A percentile compares a stretch with the other conserved stretches of the same genome.
phyloP scores from a whole-genome alignment of 2,113 vertebrate species.

The Brienomyrus longianalis region DNA sequence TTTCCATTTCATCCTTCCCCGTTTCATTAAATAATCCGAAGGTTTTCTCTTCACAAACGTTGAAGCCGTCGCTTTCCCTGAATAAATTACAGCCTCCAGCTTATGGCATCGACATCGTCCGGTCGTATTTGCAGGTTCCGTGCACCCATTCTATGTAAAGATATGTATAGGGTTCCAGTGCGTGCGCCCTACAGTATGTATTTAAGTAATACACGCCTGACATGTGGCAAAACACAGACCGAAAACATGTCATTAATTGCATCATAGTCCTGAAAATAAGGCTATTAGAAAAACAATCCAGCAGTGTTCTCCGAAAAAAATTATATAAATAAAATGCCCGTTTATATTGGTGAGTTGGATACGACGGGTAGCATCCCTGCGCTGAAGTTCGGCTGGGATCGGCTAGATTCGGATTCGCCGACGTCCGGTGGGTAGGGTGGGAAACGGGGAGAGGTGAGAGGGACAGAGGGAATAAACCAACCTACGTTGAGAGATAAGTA shows the following conservation, averaged over 20 bases:
- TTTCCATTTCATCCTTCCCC: background rate
- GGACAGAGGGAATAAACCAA: background rate
- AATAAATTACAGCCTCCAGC: background rate
- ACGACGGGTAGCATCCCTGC: slow-evolving; percentile 1
- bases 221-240: background rate
- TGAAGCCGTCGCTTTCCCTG: background rate
- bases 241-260: background rate
- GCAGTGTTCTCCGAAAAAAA: background rate
- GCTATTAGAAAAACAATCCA: background rate
- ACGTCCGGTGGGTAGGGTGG: background rate
- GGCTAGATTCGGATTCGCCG: background rate
- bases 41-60: background rate
- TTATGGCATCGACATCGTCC: background rate
- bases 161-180: slow-evolving; percentile 6
- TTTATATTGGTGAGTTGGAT: slow-evolving; percentile 3
- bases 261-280: background rate
- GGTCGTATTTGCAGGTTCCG: background rate
- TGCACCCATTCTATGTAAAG: slow-evolving; percentile 2
- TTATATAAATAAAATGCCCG: slow-evolving; percentile 13
- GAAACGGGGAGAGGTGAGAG: background rate
- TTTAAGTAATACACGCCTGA: background rate
- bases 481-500: background rate
- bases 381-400: slow-evolving; percentile 7
- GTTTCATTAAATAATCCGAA: slow-evolving; percentile 11
- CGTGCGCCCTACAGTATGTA: background rate